phyloP scores from a whole-genome alignment of 2,113 vertebrate species.

The Hepsetus odoe region DNA sequence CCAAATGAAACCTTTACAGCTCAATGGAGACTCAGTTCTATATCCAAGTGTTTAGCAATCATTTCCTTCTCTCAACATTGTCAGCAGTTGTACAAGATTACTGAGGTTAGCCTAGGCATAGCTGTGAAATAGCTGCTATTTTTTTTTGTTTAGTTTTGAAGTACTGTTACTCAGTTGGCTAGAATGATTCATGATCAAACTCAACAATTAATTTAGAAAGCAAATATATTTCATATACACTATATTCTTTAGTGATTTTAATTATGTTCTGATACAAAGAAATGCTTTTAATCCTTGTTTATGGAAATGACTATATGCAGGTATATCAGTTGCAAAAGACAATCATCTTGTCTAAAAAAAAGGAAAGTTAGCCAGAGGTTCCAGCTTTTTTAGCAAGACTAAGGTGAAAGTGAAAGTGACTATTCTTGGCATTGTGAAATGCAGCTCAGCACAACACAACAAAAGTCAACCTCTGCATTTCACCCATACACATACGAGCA shows the following conservation, averaged over 20 bases:
- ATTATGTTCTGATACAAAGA: neutral
- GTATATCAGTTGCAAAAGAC: neutral
- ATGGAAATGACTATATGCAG: neutral
- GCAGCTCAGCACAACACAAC: no score
- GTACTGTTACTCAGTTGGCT: neutral
- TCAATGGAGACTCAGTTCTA: neutral
- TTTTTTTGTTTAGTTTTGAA: neutral
- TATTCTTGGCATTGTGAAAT: no score
- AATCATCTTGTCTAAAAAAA: neutral
- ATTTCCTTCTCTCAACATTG: conserved; percentile 15
- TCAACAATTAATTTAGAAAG: conserved; percentile 2
- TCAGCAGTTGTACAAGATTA: neutral
- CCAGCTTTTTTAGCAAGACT: no score
- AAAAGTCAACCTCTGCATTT: no score
- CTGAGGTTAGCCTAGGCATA: neutral
- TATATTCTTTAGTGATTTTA: neutral
- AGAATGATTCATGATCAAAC: neutral
- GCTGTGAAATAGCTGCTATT: neutral
- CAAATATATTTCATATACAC: neutral
- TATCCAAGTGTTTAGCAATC: conserved; percentile 35
- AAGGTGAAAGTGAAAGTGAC: no score
- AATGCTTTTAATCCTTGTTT: neutral
- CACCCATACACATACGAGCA: no score
- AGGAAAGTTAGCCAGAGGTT: no score
- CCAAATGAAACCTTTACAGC: conserved; percentile 60